Evolutionary conservation across 2,797 vertebrate genomes (phyloP), one percentile per base, ranked within the genome.

Genomic region (Galagoides demidoff): DNA sequence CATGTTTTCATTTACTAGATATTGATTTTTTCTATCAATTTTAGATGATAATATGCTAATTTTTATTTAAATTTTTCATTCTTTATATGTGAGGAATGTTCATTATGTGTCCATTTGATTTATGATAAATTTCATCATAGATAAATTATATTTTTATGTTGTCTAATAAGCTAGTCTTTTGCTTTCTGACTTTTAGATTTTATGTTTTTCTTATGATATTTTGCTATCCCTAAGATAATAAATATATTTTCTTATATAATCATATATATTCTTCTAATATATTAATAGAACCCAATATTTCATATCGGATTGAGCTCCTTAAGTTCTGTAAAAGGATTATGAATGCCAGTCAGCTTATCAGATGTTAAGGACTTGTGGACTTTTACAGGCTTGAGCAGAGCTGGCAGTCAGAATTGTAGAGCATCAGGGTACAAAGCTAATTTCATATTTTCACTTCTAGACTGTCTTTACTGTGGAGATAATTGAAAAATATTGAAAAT

Each of bases 401-500:
- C 74, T 78, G 7, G 0, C 39, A 57, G 55, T 57, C 17, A 94
- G 45, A 77, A 45, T 76, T 82, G 4, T 93, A 34, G 3, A 37
- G 2, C 37, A 20, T 55, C 25, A 14, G 3, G 25, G 19, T 81
- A 6, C 10, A 31, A 63, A 82, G 3, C 12, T 73, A 59, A 73
- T 74, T 95, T 86, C 59, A 70, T 83, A 29, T 73, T 88, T 95
- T 86, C 68, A 13, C 45, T 87, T 94, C 22, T 88, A 7, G 4
- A 71, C 25, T 76, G 7, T 66, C 64, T 68, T 94, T 91, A 85
- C 45, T 88, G 1, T 79, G 45, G 45, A 87, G 31, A n/a, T 45
- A 82, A 70, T 45, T 81, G 5, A 45, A 85, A 49, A 82, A 85
- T 81, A 92, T 43, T 89, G n/a, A 92, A 96, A 68, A 61, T 71